Evolutionary conservation across 2,113 vertebrate genomes (phyloP).

Genomic region (Furnarius figulus): DNA sequence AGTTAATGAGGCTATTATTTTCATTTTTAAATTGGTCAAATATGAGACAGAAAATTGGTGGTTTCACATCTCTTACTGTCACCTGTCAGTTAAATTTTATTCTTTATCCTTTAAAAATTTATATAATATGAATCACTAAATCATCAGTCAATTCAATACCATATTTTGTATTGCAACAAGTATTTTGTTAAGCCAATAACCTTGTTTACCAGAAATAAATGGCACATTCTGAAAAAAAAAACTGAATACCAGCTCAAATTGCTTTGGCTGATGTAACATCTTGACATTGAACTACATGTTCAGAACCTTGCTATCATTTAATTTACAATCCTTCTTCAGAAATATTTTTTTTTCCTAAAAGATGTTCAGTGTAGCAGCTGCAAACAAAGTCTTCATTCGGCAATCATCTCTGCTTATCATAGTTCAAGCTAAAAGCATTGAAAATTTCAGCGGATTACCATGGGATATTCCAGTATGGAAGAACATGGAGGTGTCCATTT

Average conservation of each 20-base stretch:
- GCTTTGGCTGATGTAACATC: background rate
- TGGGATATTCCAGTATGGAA: background rate
- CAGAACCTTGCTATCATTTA: constrained; percentile 1
- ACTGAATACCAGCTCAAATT: background rate
- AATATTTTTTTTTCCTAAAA: background rate
- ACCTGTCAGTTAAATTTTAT: background rate
- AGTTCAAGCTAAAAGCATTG: background rate
- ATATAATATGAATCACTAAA: background rate
- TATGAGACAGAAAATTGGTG: constrained; percentile 10
- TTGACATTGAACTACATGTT: background rate
- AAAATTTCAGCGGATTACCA: background rate
- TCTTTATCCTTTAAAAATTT: constrained; percentile 19
- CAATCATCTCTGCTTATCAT: background rate
- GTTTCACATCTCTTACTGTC: constrained; percentile 1
- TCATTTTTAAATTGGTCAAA: constrained; percentile 50
- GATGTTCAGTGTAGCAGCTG: background rate
- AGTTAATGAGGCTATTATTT: constrained; percentile 68
- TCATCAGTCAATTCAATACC: background rate
- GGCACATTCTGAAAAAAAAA: background rate
- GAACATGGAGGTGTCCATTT: background rate
- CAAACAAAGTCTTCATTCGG: constrained; percentile 26
- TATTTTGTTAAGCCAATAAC: background rate
- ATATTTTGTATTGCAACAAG: background rate
- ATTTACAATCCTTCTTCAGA: background rate
- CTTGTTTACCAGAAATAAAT: constrained; percentile 2